A percentile compares a stretch with the other conserved stretches of the same genome.
Conservation (phyloP, 2,797 vertebrate species). For the Scleropages formosus region DNA sequence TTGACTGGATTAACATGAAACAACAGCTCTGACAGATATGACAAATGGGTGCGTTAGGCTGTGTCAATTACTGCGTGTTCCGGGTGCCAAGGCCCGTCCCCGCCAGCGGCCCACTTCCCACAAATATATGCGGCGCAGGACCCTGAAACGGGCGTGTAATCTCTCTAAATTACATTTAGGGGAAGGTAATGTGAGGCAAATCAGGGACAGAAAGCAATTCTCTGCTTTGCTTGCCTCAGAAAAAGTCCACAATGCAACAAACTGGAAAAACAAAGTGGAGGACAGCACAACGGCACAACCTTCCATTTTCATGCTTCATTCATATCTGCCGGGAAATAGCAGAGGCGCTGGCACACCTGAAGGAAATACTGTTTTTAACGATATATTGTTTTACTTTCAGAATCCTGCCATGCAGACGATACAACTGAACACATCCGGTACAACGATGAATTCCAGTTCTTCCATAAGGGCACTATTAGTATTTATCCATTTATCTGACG, state of each 20-base stretch:
- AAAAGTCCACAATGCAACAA: slow-evolving; percentile 38
- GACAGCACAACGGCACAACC: slow-evolving; percentile 58
- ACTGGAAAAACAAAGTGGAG: slow-evolving; percentile 39
- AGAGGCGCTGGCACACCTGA: neutral
- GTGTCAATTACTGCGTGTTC: slow-evolving; percentile 69
- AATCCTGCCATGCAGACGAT: too few species aligned
- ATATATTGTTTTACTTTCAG: too few species aligned
- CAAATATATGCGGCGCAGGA: slow-evolving; percentile 52
- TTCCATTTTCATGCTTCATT: slow-evolving; percentile 38
- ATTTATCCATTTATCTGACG: too few species aligned
- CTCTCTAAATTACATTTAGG: slow-evolving; percentile 55
- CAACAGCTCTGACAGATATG: slow-evolving; percentile 80
- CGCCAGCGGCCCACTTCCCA: slow-evolving; percentile 32
- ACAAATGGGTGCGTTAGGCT: slow-evolving; percentile 89
- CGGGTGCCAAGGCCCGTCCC: slow-evolving; percentile 49
- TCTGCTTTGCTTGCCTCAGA: slow-evolving; percentile 48
- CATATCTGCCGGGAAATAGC: neutral
- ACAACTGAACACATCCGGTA: too few species aligned
- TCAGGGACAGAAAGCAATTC: slow-evolving; percentile 35
- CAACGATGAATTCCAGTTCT: too few species aligned
- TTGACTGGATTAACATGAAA: slow-evolving; percentile 91
- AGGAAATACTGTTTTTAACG: neutral
- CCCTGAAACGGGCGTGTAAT: slow-evolving; percentile 59
- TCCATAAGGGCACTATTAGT: too few species aligned
- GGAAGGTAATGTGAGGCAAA: slow-evolving; percentile 60